Evolutionary conservation across 2,888 invertebrate species (phyloP).

Genomic region (Encarsia formosa): DNA sequence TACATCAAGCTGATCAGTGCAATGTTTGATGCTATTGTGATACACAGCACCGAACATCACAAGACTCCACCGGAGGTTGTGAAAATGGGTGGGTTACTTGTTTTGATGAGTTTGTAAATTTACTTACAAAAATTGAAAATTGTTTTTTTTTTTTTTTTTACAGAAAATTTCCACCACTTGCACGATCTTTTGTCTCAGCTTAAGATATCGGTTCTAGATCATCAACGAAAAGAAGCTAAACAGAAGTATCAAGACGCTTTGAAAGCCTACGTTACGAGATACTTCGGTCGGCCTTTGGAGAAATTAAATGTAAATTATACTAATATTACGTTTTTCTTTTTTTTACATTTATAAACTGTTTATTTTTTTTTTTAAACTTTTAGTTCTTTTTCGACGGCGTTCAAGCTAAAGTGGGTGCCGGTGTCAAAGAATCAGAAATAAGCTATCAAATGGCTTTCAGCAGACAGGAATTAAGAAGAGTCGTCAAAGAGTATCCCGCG

Average conservation of each 20-base stretch:
- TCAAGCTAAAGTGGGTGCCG: constrained; percentile 85
- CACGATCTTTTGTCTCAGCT: constrained; percentile 80
- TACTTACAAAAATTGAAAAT: not conserved
- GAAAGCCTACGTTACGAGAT: constrained; percentile 85
- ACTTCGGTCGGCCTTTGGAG: constrained; percentile 90
- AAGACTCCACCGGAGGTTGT: constrained; percentile 91
- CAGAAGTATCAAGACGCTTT: constrained; percentile 85
- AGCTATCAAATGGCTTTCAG: constrained; percentile 97
- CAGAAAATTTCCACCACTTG: constrained; percentile 93
- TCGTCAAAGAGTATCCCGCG: constrained; percentile 90
- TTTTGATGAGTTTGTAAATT: not conserved
- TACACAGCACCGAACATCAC: constrained; percentile 76
- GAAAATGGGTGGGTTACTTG: constrained; percentile 73
- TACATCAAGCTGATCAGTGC: constrained; percentile 74
- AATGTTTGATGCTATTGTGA: constrained; percentile 77
- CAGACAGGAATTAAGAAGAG: constrained; percentile 92
- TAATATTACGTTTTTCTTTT: not conserved
- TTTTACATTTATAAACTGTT: not conserved
- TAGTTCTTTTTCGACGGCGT: constrained; percentile 97
- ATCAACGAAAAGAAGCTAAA: constrained; percentile 84
- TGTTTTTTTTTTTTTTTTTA: constrained; percentile 39
- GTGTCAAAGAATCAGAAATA: constrained; percentile 94
- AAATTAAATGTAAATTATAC: constrained; percentile 71
- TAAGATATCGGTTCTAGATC: constrained; percentile 85
- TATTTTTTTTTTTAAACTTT: not conserved